These are phyloP conservation scores for Epinotia nisella DNA, from an alignment of 2,888 invertebrate species.

Conservation along the genomic window DNA sequence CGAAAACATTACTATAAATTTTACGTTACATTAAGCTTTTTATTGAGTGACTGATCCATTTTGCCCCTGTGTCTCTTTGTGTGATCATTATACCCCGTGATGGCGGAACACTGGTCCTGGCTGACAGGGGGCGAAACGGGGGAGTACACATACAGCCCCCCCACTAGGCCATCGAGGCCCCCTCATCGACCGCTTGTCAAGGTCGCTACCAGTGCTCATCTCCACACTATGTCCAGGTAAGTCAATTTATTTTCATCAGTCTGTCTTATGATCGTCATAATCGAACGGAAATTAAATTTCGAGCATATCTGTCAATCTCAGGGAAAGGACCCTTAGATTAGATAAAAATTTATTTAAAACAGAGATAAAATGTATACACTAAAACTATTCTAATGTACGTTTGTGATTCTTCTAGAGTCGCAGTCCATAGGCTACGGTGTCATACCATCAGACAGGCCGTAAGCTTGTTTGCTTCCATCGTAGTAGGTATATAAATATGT, in stretches of 20 bases:
- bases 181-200: conserved; percentile 79
- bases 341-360: no score
- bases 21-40: not conserved
- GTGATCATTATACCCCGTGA: conserved; percentile 46
- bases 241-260: conserved; percentile 38
- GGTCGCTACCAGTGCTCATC: conserved; percentile 76
- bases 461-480: no score
- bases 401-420: no score
- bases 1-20: not conserved
- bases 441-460: no score
- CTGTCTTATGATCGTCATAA: no score
- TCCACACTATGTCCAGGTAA: conserved; percentile 78
- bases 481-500: no score
- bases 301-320: not conserved
- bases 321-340: no score
- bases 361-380: no score
- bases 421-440: no score
- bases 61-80: not conserved
- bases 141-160: conserved; percentile 81
- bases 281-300: not conserved
- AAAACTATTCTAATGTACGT: no score
- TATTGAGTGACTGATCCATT: not conserved
- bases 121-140: conserved; percentile 69
- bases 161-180: conserved; percentile 71
- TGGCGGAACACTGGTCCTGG: conserved; percentile 82